Evolutionary conservation across 92 coral and sea anemone species (phyloP), one percentile per base, ranked within the genome.

Genomic region (Epizoanthus ramosus): DNA sequence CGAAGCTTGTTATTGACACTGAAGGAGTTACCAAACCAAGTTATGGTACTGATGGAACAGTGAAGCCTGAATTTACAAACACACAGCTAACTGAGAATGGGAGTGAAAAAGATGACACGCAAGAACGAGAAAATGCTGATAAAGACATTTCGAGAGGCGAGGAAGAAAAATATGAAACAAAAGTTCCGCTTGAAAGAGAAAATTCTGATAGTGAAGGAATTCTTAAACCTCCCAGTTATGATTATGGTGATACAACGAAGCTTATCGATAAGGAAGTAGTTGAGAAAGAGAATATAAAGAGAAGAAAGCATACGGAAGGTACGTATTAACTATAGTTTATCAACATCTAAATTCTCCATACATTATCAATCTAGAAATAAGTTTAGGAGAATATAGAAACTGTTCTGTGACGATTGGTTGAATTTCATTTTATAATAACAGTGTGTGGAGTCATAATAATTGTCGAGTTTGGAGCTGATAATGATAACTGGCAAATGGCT

Each of bases 71-170:
- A 60, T 75, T 84, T 69, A 64, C 79, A 66, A 79, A 88, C 41
- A 37, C 37, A 2, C 73, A 75, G 18, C 35, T 45, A 37, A 18
- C 66, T 39, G 88, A 84, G 54, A 84, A 79, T 24, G 85, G 67
- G 22, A 12, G 41, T 21, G 98, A 97, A 79, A 97, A 97, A 50
- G 99, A 97, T 24, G 92, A 91, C 56, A 90, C 98, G 18, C 86
- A 87, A 81, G 97, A 92, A 68, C 87, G 84, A 45, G 93, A 90
- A 58, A 85, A 85, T 69, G 16, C 68, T 1, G 81, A 85, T 74
- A 92, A 90, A 66, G 97, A 93, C 54, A 72, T 35, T 75, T 65
- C 66, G 47, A 88, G 60, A 39, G 86, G 76, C 45, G 91, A 89
- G 39, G 86, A 66, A 69, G 79, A 17, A 16, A 75, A 50, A 24